Evolutionary conservation across 2,113 vertebrate species (phyloP).

Genomic region (Hippopotamus amphibius): DNA sequence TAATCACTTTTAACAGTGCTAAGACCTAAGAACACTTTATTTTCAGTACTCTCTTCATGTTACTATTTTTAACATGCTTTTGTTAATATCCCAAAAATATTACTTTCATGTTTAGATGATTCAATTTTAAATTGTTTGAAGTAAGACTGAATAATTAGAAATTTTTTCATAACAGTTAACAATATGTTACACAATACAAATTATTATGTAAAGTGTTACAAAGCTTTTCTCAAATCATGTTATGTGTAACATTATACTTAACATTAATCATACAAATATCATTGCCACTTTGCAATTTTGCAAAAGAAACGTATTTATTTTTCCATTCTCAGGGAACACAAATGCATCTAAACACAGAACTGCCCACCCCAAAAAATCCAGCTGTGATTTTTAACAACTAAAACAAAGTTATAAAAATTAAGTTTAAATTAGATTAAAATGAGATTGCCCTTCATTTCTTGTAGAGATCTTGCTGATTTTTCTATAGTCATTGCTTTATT

Average conservation of each 20-base stretch:
- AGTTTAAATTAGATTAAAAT: not conserved
- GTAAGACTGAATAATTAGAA: not conserved
- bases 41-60: not conserved
- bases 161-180: not conserved
- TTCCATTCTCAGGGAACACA: not conserved
- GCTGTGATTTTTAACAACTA: not conserved
- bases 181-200: not conserved
- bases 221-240: not conserved
- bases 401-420: not conserved
- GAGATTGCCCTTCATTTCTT: not conserved
- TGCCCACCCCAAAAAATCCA: not conserved
- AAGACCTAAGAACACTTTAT: not conserved
- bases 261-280: slow-evolving; percentile 3
- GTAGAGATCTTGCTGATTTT: not conserved
- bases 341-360: not conserved
- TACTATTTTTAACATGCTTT: not conserved
- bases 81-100: not conserved
- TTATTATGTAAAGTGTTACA: not conserved
- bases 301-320: not conserved
- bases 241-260: not conserved
- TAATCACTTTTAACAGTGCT: not conserved
- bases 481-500: not conserved
- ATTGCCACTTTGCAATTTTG: not conserved
- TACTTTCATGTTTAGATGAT: not conserved
- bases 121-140: not conserved